Evolutionary conservation across 2,113 vertebrate genomes (phyloP).

Genomic region (Phycodurus eques): DNA sequence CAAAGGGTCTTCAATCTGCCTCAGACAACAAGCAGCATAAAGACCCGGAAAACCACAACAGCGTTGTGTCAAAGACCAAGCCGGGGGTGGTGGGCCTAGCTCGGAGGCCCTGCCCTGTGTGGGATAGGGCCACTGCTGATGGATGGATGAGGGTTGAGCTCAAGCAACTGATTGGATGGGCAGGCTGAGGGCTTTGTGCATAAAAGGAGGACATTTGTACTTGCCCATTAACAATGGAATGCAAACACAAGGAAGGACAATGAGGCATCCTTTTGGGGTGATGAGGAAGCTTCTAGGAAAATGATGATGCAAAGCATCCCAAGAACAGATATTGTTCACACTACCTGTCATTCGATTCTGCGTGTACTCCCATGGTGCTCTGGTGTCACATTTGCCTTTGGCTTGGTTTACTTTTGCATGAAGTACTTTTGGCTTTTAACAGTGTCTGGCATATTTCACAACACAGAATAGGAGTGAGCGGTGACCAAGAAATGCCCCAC

Average conservation of each 20-base stretch:
- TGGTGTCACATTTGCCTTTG: conserved; percentile 61
- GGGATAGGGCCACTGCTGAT: conserved; percentile 57
- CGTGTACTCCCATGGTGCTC: conserved; percentile 63
- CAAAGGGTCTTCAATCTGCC: conserved; percentile 70
- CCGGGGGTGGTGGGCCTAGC: conserved; percentile 45
- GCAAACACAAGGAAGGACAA: conserved; percentile 66
- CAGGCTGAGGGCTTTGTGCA: conserved; percentile 42
- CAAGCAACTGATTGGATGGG: conserved; percentile 36
- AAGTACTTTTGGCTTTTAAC: conserved; percentile 55
- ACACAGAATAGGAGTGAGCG: conserved; percentile 60
- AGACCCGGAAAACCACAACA: conserved; percentile 71
- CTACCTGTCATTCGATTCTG: conserved; percentile 43
- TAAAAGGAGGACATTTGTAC: conserved; percentile 71
- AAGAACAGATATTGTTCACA: conserved; percentile 56
- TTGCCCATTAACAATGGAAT: conserved; percentile 65
- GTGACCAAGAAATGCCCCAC: conserved; percentile 45
- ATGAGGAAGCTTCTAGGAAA: conserved; percentile 72
- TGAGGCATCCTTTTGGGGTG: conserved; percentile 58
- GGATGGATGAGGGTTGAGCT: conserved; percentile 67
- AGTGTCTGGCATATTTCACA: conserved; percentile 71
- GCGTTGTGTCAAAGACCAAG: conserved; percentile 56
- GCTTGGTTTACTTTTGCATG: conserved; percentile 68
- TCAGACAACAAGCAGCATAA: conserved; percentile 69
- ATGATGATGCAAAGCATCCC: conserved; percentile 73
- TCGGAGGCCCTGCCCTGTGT: conserved; percentile 36